Evolutionary conservation across 1,140 invertebrate species (phyloP), one percentile per base, ranked within the genome.

Genomic region (Rhysida immarginata): DNA sequence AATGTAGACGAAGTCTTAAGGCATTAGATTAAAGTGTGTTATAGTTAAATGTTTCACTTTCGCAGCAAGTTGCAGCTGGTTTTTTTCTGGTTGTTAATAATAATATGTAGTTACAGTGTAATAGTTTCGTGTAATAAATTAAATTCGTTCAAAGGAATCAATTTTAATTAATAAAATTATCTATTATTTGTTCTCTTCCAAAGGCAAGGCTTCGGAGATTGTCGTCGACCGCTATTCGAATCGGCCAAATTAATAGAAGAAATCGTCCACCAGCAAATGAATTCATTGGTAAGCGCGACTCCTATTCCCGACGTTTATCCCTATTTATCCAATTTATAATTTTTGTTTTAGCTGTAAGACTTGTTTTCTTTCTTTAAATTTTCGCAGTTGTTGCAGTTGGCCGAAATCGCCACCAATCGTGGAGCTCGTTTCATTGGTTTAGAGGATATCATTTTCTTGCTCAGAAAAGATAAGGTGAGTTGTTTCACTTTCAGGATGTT

Each of bases 181-280:
- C n/a, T 41, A 13, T 41, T 41, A 13, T 13, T 41, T 41, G n/a
- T n/a, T n/a, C n/a, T n/a, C n/a, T n/a, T n/a, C n/a, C 45, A 48
- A 8, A 51, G 49, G 81, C 78, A 79, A 66, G 81, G 81, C 20
- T 80, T 83, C 66, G 82, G 82, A n/a, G 82, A 83, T 62, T 78
- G 78, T 65, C 72, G 75, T 21, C 75, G 76, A 52, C 80, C 81
- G 2, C 74, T 81, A 54, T 71, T 74, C 14, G 79, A 80, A 55
- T 80, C 80, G 18, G 81, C 82, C 1, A 67, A 74, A n/a, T 62
- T 83, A 29, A 77, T 83, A 0, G 81, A 83, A 68, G 77, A 72
- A 52, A 78, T 83, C 58, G 77, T 81, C 8, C 68, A 79, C 54
- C 76, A 78, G 59, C 81, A 83, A 65, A 68, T 83, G 53, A 66